These are phyloP conservation scores for Scelioninae gen. 1 DNA, from an alignment of 2,888 invertebrate species.

Conservation along the genomic window DNA sequence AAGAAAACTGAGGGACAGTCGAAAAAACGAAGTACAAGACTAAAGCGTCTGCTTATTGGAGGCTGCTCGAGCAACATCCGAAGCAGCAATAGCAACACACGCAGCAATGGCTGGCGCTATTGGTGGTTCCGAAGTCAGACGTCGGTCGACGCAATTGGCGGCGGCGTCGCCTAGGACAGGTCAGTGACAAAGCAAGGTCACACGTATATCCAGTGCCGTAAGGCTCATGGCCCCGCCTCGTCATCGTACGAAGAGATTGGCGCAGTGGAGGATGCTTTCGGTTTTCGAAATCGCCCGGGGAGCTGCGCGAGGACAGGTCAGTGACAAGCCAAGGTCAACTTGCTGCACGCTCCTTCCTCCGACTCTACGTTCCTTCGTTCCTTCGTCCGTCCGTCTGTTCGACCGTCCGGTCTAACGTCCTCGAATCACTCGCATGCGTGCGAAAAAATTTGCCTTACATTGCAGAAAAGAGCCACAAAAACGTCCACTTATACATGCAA, in stretches of 20 bases:
- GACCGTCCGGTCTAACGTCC: conserved; percentile 69
- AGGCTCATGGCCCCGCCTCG: too few relatives aligned
- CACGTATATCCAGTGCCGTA: conserved; percentile 71
- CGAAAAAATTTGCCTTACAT: conserved; percentile 71
- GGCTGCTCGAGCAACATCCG: conserved; percentile 9
- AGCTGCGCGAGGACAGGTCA: conserved; percentile 72
- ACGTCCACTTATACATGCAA: conserved; percentile 67
- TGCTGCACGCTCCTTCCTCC: conserved; percentile 63
- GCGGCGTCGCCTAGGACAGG: conserved; percentile 81
- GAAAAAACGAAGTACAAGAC: conserved; percentile 2
- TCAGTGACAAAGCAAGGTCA: conserved; percentile 84
- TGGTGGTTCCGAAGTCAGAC: conserved; percentile 39
- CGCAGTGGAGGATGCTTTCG: too few relatives aligned
- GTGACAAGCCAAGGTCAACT: conserved; percentile 74
- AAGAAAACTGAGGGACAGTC: conserved; percentile 5
- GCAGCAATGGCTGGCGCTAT: conserved; percentile 13
- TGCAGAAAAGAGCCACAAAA: conserved; percentile 68
- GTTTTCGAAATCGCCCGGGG: conserved; percentile 68
- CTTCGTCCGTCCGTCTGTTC: conserved; percentile 53
- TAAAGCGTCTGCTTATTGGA: conserved; percentile 7
- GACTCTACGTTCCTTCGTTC: conserved; percentile 10
- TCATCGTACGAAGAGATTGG: too few relatives aligned
- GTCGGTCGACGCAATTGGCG: conserved; percentile 61
- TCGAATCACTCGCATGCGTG: conserved; percentile 69
- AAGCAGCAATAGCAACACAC: conserved; percentile 2